Base-by-base conservation (phyloP, 2,888 invertebrate genomes). In the Drosophila nr. fundita region DNA sequence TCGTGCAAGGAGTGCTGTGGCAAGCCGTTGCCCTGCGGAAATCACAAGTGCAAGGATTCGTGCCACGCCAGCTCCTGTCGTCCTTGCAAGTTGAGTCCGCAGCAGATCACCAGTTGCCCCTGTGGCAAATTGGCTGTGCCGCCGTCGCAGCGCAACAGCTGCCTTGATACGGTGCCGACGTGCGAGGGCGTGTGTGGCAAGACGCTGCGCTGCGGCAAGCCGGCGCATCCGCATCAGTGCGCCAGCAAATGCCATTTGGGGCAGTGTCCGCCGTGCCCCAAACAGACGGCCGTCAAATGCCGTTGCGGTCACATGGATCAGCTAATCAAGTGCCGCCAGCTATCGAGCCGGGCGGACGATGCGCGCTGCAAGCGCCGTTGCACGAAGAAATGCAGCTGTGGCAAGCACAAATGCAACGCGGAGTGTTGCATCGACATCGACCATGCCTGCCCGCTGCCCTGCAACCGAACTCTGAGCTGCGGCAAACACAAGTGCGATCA, bases 281-380 rank as follows among this genome's bases (percentile, higher is more conserved):
- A 96, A 55, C 95, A 95, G 48, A 97, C 97, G 0, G 93, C 95
- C 1, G 95, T 97, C 0, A 95, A 95, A 66, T 98, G 98, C 87
- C 96, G 97, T 45, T 98, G 98, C 91, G 97, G 97, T 0, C 96
- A 96, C 91, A 96, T 97, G 93, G 96, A 96, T 82, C 96, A 96
- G 85, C 96, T 97, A 91, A 95, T 98, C 60, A 95, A 95, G 4
- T 98, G 98, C 91, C 94, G 94, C 0, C 95, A 97, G 60, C 92
- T 97, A 13, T 95, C 95, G 0, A 94, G 95, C 0, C 95, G 95
- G 90, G 94, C 95, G 53, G 96, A 96, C 89, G 96, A 96, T 88
- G 96, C 96, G 1, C 94, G 96, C 34, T 99, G 99, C 92, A 96
- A 98, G 91, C 97, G 96, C 90, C 96, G 97, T 83, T 99, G 99